These are phyloP conservation scores for Hozukius guyotensis DNA, from an alignment of 2,797 vertebrate genomes.

Conservation along the genomic window DNA sequence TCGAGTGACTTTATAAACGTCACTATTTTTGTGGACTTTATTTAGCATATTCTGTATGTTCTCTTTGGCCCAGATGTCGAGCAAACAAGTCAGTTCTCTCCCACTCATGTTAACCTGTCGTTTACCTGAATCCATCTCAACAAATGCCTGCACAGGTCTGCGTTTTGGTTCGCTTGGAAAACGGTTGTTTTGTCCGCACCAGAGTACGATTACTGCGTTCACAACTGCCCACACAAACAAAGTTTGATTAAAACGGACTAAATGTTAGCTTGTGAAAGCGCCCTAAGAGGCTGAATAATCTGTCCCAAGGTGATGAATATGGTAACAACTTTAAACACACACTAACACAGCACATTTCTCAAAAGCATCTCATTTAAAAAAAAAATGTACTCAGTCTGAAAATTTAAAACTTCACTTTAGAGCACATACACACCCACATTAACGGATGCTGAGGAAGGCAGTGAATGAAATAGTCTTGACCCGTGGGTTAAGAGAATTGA, in stretches of 20 bases:
- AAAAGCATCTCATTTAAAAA: constrained; percentile 1
- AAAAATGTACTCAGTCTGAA: background rate
- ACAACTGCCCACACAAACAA: background rate
- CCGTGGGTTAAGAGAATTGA: background rate
- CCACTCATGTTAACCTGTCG: background rate
- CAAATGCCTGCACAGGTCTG: background rate
- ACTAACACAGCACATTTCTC: background rate
- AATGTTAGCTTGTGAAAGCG: background rate
- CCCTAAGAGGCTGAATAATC: background rate
- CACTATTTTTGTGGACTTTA: background rate
- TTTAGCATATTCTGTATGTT: background rate
- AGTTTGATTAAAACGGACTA: background rate
- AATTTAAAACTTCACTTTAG: background rate
- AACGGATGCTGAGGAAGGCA: background rate
- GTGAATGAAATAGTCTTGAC: background rate
- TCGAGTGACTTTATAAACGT: background rate
- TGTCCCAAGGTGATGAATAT: constrained; percentile 3
- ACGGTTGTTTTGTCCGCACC: background rate
- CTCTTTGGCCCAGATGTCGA: background rate
- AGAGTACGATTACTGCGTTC: background rate
- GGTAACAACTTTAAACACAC: background rate
- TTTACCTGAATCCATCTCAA: background rate
- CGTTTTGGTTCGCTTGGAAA: background rate
- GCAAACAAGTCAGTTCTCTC: background rate
- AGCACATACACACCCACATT: background rate